Base-by-base conservation (phyloP, 2,888 invertebrate species). In the Chorisops tibialis region DNA sequence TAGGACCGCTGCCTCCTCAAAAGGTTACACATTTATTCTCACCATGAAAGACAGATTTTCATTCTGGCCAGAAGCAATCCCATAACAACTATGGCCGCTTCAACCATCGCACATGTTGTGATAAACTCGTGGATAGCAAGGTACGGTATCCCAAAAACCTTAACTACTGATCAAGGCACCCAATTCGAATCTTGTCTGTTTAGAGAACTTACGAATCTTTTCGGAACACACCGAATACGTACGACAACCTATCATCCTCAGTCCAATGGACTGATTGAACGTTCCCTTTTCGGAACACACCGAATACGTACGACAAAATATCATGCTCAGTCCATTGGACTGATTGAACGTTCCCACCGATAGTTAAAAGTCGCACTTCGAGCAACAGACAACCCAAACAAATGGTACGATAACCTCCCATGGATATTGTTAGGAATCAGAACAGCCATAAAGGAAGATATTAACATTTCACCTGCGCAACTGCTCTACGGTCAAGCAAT, bases 121-220 rank as follows among this genome's bases (percentile, higher is more conserved):
- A 14, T 39, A 5, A 12, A 16, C 12, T 45, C 58, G 7, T 67
- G 59, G 39, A 49, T 68, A 35, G 63, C 59, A 9, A 39, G 59
- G 11, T 67, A 63, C 43, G 65, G 63, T n/a, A 60, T 56, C 14
- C 63, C 64, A 14, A 4, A 16, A 7, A 43, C 6, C 21, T 45
- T 65, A 11, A 59, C 62, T 1, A 63, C 64, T 4, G 64, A 64
- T 30, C 63, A 64, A 58, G 59, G 64, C 1, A 4, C 64, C 37
- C 64, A 0, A 61, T 64, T 18, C 16, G 14, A 11, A 52, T 64
- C 48, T 14, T 64, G 2, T 38, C 58, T 1, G 49, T 24, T 24
- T 24, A 24, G 4, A 4, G 7, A 24, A 24, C 7, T 24, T 5
- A 24, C 24, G 7, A 5, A 24, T 7, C 9, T 63, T 3, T 16